Conservation (phyloP, 2,797 vertebrate genomes). For the Pteropus rufus region DNA sequence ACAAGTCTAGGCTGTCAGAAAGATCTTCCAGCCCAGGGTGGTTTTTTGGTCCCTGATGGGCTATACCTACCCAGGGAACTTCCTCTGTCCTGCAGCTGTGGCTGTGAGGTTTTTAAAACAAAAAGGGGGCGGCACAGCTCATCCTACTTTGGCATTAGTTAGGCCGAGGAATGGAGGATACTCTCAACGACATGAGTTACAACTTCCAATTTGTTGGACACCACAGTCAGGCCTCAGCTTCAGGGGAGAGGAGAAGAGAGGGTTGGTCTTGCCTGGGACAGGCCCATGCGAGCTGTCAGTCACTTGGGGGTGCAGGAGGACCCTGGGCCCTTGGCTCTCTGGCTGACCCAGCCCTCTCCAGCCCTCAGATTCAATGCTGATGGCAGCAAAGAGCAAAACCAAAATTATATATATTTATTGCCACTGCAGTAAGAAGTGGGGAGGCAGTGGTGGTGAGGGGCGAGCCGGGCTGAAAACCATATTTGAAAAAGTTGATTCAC, state of each 20-base stretch:
- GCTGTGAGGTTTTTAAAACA: constrained; percentile 8
- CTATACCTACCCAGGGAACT: neutral
- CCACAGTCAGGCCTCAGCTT: constrained; percentile 85
- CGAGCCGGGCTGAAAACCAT: constrained; percentile 64
- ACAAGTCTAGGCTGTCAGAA: neutral
- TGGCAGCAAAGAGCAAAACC: constrained; percentile 80
- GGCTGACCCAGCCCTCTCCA: constrained; percentile 68
- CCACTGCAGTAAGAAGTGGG: constrained; percentile 73
- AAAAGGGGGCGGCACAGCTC: neutral
- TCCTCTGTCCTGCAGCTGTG: neutral
- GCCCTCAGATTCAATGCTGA: constrained; percentile 70
- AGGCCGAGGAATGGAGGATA: constrained; percentile 73
- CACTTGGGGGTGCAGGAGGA: neutral
- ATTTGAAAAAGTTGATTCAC: constrained; percentile 83
- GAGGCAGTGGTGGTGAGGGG: neutral
- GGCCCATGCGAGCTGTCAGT: constrained; percentile 78
- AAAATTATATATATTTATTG: constrained; percentile 80
- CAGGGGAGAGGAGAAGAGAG: neutral
- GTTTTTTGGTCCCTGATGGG: neutral
- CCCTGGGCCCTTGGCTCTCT: neutral
- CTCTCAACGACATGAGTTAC: constrained; percentile 77
- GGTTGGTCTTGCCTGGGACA: constrained; percentile 77
- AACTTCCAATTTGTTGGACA: constrained; percentile 87
- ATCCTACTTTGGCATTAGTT: constrained; percentile 64
- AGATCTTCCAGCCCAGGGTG: neutral